These are phyloP conservation scores for Ciona savignyi DNA, from an alignment of 23 tunicate species.

Conservation along the genomic window DNA sequence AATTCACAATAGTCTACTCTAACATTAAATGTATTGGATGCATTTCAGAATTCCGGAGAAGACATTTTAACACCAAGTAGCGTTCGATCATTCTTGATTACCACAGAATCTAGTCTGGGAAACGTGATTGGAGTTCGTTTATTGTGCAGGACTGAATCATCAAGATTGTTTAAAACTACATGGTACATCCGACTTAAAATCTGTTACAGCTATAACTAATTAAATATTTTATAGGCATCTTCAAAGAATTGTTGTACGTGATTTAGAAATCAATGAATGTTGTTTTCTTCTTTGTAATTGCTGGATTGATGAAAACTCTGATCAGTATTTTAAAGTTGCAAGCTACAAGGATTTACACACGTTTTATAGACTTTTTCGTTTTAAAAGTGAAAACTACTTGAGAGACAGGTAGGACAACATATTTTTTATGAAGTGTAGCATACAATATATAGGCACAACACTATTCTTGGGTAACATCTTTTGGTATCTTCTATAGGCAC, in stretches of 20 bases:
- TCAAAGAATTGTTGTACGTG: not conserved
- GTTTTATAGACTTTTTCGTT: not conserved
- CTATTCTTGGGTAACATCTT: no score
- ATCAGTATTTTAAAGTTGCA: not conserved
- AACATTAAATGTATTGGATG: not conserved
- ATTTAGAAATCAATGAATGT: not conserved
- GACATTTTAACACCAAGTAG: not conserved
- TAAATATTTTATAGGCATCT: not conserved
- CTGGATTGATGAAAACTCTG: not conserved
- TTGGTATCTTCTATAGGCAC: not conserved
- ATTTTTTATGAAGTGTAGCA: no score
- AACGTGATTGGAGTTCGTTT: not conserved
- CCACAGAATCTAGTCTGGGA: not conserved
- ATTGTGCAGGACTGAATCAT: not conserved
- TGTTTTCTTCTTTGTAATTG: not conserved
- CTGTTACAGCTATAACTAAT: not conserved
- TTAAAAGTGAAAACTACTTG: not conserved
- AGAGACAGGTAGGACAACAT: not conserved
- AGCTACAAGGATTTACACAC: not conserved
- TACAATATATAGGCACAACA: no score
- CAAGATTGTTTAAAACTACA: not conserved
- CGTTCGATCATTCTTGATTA: not conserved
- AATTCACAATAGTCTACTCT: not conserved
- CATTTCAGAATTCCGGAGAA: not conserved
- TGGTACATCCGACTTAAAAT: not conserved